A percentile compares a stretch with the other conserved stretches of the same genome.
Conservation (phyloP, 2,888 invertebrate species). For the Plutella xylostella region DNA sequence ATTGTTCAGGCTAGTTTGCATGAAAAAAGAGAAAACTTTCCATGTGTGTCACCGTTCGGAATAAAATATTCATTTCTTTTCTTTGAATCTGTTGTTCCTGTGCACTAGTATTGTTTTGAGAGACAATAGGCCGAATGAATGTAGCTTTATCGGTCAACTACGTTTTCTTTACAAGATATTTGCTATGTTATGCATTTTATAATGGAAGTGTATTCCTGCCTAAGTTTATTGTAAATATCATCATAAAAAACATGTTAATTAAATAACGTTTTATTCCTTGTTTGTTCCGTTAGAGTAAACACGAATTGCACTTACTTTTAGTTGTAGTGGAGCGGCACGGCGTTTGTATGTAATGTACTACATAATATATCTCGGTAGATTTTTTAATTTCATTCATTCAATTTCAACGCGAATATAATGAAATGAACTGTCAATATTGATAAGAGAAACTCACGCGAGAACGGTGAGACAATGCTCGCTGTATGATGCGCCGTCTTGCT, state of each 20-base stretch:
- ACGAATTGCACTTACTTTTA: too few species aligned
- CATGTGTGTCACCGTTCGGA: constrained; percentile 54
- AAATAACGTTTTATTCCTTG: too few species aligned
- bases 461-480: neutral
- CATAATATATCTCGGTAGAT: too few species aligned
- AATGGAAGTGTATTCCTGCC: too few species aligned
- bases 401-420: neutral
- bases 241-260: too few species aligned
- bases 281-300: too few species aligned
- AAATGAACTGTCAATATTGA: constrained; percentile 4
- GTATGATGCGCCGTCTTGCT: neutral
- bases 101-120: constrained; percentile 45
- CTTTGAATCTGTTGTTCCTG: constrained; percentile 45
- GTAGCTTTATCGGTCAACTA: constrained; percentile 1
- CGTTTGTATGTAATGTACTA: too few species aligned
- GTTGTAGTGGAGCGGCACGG: too few species aligned
- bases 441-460: constrained; percentile 8
- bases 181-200: too few species aligned
- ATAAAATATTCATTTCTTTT: constrained; percentile 60
- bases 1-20: constrained; percentile 59
- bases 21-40: constrained; percentile 59
- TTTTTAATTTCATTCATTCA: constrained; percentile 6
- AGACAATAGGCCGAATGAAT: constrained; percentile 27
- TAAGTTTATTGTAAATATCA: too few species aligned
- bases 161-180: too few species aligned